Evolutionary conservation across 2,113 vertebrate genomes (phyloP), one percentile per base, ranked within the genome.

Genomic region (Shinisaurus crocodilurus): DNA sequence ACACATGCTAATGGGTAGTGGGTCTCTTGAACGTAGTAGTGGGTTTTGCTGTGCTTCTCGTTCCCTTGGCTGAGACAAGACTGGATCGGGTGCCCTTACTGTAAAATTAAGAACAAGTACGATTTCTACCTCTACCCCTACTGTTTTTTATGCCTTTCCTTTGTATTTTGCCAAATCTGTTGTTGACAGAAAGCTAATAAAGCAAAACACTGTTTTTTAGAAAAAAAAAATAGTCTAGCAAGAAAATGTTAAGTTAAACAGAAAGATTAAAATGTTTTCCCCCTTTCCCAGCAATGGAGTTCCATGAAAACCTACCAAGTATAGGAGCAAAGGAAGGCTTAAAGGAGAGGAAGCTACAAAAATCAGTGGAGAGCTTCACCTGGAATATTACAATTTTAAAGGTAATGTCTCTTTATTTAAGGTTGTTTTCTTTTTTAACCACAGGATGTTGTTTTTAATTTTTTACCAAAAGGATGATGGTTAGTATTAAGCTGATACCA

Each of bases 341-440:
- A 91, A 99, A 99, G 96, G 99, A 99, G 83, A 96, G 99, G 90
- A 99, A 99, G 94, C 97, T 99, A 65, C 98, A 99, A 75, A 99
- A 99, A 94, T 98, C 98, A 0, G 97, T 99, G 93, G 99, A 99
- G 97, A 99, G 98, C 96, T 99, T 99, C 94, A 99, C 99, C 0
- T 99, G 99, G 99, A 99, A 99, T 94, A 99, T 99, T 93, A 99
- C 99, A 77, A 99, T 99, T 92, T 95, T 99, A 86, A 99, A 99
- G 98, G 99, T 99, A 97, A 94, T 87, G 1, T 88, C 18, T 83
- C 5, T 90, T 93, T 75, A 70, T 86, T 86, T 87, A 48, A 80
- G 20, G 1, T 76, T 37, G 74, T 83, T 85, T 90, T 65, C 90
- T 82, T 70, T 32, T 83, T 90, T 60, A 32, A 89, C 72, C 85